Base-by-base conservation (phyloP, 2,888 invertebrate species). In the Cheilosia vulpina region DNA sequence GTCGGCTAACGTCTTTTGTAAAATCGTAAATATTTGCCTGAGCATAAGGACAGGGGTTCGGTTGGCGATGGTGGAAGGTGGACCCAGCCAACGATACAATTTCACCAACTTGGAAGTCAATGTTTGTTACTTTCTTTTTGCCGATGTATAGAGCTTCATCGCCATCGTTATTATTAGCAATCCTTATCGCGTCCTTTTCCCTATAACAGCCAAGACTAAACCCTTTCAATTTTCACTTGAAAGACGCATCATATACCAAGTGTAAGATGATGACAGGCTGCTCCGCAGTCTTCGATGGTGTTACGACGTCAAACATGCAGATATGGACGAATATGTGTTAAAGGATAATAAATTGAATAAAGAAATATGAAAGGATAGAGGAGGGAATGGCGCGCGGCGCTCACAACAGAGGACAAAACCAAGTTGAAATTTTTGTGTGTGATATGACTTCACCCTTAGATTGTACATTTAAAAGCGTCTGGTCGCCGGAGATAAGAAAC, bases 401-500 rank as follows among this genome's bases (percentile, higher is more conserved):
- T 66, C 34, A 52, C 34, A 57, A 38, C 38, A 19, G 41, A 47
- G 34, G 57, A 65, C 53, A 34, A 65, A 71, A 68, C 75, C 76
- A 72, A 85, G 81, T 85, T 85, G 68, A 85, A 76, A 77, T 68
- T 85, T 81, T 81, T 85, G 72, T 81, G 68, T 81, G 65, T 77
- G 81, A 85, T 85, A 85, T 81, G 81, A 72, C 85, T 81, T 52
- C 81, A 68, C 81, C 81, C 81, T 72, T 31, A 85, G 81, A 85
- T 85, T 85, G 85, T 68, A 81, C 83, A 83, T 73, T 83, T 91
- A 92, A 92, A 92, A 92, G 91, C 91, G 92, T 91, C 92, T 92
- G 92, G 92, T 90, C 91, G 92, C 88, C 89, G 88, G 88, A 92
- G 92, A 92, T 92, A 92, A 92, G 92, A 90, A 90, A 90, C 90